Evolutionary conservation across 53 echinoderm and acorn worm genomes (phyloP).

Genomic region (Patiria pectinifera): DNA sequence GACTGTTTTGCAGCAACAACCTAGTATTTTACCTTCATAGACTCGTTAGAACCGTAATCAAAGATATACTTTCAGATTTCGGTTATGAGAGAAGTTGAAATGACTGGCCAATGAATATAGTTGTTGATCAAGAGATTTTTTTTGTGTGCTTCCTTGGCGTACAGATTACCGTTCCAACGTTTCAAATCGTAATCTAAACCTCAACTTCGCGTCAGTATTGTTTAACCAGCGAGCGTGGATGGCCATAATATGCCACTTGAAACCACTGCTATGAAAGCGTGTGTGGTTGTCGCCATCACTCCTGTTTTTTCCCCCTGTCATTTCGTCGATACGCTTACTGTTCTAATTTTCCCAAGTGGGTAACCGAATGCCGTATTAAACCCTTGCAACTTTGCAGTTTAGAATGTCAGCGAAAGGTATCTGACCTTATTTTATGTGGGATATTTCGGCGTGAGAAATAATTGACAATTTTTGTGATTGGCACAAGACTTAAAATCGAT

Average conservation of each 20-base stretch:
- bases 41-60: too few species aligned
- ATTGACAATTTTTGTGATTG: not conserved
- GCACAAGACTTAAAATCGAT: constrained; percentile 1
- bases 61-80: too few species aligned
- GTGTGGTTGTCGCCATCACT: too few species aligned
- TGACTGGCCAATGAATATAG: too few species aligned
- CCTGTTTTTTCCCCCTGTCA: not conserved
- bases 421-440: not conserved
- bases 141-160: not conserved
- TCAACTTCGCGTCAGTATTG: too few species aligned
- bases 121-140: not conserved
- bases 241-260: too few species aligned
- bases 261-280: too few species aligned
- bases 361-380: not conserved
- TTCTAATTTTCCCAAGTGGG: not conserved
- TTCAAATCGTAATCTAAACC: not conserved
- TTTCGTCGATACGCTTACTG: not conserved
- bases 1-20: too few species aligned
- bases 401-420: not conserved
- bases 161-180: not conserved
- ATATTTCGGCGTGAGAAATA: not conserved
- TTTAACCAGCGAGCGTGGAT: too few species aligned
- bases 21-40: too few species aligned
- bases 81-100: too few species aligned
- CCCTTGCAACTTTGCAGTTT: not conserved